Evolutionary conservation across 1,140 invertebrate species (phyloP), one percentile per base, ranked within the genome.

Genomic region (Drosophila carrolli): DNA sequence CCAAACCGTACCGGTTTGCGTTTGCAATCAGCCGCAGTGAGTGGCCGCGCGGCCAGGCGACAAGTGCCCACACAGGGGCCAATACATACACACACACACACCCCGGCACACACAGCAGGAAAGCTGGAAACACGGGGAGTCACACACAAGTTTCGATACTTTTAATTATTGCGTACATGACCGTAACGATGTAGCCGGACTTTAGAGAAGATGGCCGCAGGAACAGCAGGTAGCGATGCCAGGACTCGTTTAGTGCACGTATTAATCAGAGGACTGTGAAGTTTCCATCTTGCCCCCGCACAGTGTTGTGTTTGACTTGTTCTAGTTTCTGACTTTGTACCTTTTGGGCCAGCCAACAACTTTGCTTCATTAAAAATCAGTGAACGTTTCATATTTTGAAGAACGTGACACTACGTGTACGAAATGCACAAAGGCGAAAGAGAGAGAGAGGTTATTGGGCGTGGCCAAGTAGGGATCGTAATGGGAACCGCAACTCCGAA

Each of bases 81-180:
- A 23, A 46, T 54, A 60, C 60, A 75, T 51, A 60, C 27, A 32
- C n/a, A 29, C 27, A 51, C 29, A 61, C 53, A 56, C 47, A 59
- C 59, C 58, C 44, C 70, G 44, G 44, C 58, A 61, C 70, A 47
- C 44, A 23, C 54, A 23, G 46, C 54, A 29, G 51, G 23, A 43
- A 14, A 23, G 46, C 54, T 35, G 51, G 23, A 43, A 14, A 41
- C 41, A 57, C 11, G 29, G 29, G 60, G 57, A 67, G 57, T 81
- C 57, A 65, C 56, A 73, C 44, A 51, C 57, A 78, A 89, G 57
- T 89, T 89, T 89, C 84, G 85, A 89, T 89, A 89, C 84, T 89
- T 89, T 89, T 89, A 89, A 89, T 89, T 89, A 89, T 89, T 89
- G 80, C 84, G 84, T 89, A 89, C 84, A 89, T 89, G 84, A 89